These are phyloP conservation scores for Drosophila limbata DNA, from an alignment of 2,888 invertebrate genomes.

Conservation along the genomic window DNA sequence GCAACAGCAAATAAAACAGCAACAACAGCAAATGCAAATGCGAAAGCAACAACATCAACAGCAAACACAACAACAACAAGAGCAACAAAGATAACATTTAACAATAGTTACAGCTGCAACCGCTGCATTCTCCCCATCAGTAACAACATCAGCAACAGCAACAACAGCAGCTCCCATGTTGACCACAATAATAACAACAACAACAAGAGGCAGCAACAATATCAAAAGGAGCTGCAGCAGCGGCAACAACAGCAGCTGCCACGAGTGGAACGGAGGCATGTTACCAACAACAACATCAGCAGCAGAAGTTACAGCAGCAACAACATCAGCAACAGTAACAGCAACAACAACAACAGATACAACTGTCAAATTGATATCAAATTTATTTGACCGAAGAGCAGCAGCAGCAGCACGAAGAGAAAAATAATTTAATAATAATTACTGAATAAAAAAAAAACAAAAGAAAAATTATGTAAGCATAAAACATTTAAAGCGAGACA, in stretches of 20 bases:
- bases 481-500: constrained; percentile 77
- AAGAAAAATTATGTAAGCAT: constrained; percentile 73
- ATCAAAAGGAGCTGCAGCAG: constrained; percentile 35
- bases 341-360: constrained; percentile 22
- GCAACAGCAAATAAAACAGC: constrained; percentile 10
- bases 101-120: constrained; percentile 73
- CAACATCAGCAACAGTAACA: constrained; percentile 18
- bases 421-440: constrained; percentile 80
- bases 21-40: constrained; percentile 42
- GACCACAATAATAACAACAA: constrained; percentile 35
- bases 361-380: constrained; percentile 53
- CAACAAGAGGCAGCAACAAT: constrained; percentile 42
- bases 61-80: constrained; percentile 44
- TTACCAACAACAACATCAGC: constrained; percentile 48
- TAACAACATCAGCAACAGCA: constrained; percentile 24
- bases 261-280: constrained; percentile 45
- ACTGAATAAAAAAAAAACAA: constrained; percentile 62
- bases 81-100: constrained; percentile 62
- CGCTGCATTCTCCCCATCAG: constrained; percentile 43
- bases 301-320: constrained; percentile 25
- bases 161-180: constrained; percentile 30
- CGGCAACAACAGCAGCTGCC: constrained; percentile 36
- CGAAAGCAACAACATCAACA: constrained; percentile 72
- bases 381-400: constrained; percentile 54
- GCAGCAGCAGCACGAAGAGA: constrained; percentile 49